phyloP scores from a whole-genome alignment of 2,888 invertebrate genomes.

The Ypsolopha scabrella region DNA sequence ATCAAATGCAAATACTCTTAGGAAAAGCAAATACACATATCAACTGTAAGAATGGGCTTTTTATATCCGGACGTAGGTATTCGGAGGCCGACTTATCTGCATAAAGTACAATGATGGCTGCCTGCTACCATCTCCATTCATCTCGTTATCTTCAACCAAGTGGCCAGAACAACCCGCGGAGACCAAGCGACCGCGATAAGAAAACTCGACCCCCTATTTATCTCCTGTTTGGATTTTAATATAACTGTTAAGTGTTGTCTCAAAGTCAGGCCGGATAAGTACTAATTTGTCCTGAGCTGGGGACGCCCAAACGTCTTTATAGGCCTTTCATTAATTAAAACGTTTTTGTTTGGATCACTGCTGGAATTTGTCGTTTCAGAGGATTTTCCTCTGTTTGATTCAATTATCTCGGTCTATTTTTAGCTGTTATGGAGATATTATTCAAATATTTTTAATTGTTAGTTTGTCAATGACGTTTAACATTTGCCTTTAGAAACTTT shows the following conservation, averaged over 20 bases:
- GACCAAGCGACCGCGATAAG: not conserved
- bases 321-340: not conserved
- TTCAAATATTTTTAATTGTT: too few species aligned
- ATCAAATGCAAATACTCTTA: too few species aligned
- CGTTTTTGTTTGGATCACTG: conserved; percentile 15
- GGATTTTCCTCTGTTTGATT: conserved; percentile 11
- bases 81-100: too few species aligned
- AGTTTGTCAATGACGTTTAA: too few species aligned
- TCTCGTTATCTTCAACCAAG: conserved; percentile 20
- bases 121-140: too few species aligned
- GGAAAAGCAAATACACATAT: too few species aligned
- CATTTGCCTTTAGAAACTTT: too few species aligned
- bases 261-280: conserved; percentile 54
- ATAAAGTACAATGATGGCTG: too few species aligned
- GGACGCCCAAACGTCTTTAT: conserved; percentile 4
- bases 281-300: conserved; percentile 46
- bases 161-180: conserved; percentile 24
- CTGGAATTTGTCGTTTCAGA: conserved; percentile 23
- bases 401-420: too few species aligned
- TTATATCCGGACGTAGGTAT: too few species aligned
- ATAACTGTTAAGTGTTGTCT: conserved; percentile 62
- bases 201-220: conserved; percentile 16
- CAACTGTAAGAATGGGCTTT: too few species aligned
- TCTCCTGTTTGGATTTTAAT: conserved; percentile 64
- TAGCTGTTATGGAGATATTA: too few species aligned